A percentile compares a stretch with the other conserved stretches of the same genome.
Conservation (phyloP, 2,888 invertebrate species). For the Tenodera sinensis region DNA sequence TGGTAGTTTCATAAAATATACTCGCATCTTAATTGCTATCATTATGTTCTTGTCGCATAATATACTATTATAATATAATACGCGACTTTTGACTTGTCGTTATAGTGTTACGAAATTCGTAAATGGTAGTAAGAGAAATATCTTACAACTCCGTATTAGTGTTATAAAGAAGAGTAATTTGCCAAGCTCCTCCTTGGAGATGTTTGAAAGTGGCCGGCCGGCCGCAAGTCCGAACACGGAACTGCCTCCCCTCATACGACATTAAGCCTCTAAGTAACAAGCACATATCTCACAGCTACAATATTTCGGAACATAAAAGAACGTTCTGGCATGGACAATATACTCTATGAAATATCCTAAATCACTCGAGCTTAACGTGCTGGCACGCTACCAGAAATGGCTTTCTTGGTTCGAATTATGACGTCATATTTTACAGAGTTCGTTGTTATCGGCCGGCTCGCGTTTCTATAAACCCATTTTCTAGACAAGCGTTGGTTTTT, state of each 20-base stretch:
- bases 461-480: not conserved
- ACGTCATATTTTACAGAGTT: not conserved
- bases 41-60: too few species aligned
- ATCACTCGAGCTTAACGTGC: not conserved
- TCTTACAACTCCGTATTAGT: too few species aligned
- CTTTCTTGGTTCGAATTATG: not conserved
- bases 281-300: not conserved
- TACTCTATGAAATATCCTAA: not conserved
- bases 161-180: too few species aligned
- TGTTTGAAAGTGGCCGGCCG: too few species aligned
- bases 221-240: not conserved
- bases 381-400: not conserved
- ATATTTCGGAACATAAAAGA: not conserved
- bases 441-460: not conserved
- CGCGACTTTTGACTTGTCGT: too few species aligned
- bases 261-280: not conserved
- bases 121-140: too few species aligned
- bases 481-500: not conserved
- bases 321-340: not conserved
- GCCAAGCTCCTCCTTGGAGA: too few species aligned
- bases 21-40: too few species aligned
- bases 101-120: too few species aligned
- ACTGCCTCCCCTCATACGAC: not conserved
- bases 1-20: too few species aligned
- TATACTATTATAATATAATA: too few species aligned